Evolutionary conservation across 1,140 invertebrate species (phyloP), one percentile per base, ranked within the genome.

Genomic region (Camponotus floridanus): DNA sequence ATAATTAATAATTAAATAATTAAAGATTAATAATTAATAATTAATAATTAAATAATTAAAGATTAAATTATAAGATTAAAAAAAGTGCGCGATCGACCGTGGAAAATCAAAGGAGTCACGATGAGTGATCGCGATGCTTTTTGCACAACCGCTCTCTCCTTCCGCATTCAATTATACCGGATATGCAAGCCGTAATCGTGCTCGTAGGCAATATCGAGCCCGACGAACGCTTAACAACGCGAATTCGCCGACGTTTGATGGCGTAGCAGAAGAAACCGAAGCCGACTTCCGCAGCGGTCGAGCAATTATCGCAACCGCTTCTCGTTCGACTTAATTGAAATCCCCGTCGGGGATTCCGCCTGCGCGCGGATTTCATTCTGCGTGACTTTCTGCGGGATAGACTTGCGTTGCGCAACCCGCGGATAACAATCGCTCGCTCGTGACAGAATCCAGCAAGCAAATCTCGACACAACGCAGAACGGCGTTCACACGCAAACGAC

Each of bases 291-390:
- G 36, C n/a, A 62, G 55, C 64, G 33, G 51, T 15, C 59, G 62
- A 79, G 15, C 87, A 87, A 87, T 88, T 90, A 87, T 85, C 42
- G 71, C 68, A 89, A 89, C 85, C 74, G 61, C 48, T 33, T 51
- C 42, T 68, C 59, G 64, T 83, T 67, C 48, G 31, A 55, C 45
- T 80, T 89, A 86, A 86, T 91, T 89, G 86, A 91, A 85, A 87
- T 90, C 76, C 18, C 55, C 76, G 33, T 71, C 48, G 51, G 45
- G 36, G 26, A 26, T 26, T 26, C 18, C 70, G 61, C 61, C 8
- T 57, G 36, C 39, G n/a, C 13, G 31, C 7, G 68, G 61, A 79
- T 87, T 87, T 86, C 76, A 42, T 45, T 61, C 9, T 26, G n/a
- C 48, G 18, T 33, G 64, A 71, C 61, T 87, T 89, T 87, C 87